Percentiles rank a stretch among this genome's conserved stretches.
phyloP scores from a whole-genome alignment of 2,113 vertebrate genomes.

The Gavialis gangeticus region DNA sequence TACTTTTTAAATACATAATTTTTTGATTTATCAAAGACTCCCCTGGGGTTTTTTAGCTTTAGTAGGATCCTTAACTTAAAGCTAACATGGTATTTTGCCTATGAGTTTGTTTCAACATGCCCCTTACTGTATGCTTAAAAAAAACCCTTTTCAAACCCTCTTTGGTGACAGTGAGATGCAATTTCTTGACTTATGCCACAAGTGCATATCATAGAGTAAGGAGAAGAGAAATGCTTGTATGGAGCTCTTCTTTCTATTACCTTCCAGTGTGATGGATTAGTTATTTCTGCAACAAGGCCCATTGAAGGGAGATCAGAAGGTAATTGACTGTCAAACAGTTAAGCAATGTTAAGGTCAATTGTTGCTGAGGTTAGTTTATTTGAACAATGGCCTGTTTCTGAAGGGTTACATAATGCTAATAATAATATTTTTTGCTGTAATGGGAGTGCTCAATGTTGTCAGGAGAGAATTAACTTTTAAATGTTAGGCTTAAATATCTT shows the following conservation, averaged over 20 bases:
- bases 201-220: slow-evolving; percentile 13
- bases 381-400: slow-evolving; percentile 74
- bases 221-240: slow-evolving; percentile 49
- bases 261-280: slow-evolving; percentile 77
- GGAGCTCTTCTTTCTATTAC: slow-evolving; percentile 72
- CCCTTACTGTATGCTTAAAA: not conserved
- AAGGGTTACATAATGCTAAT: slow-evolving; percentile 77
- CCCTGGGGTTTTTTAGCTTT: not conserved
- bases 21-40: not conserved
- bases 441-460: slow-evolving; percentile 67
- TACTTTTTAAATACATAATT: not conserved
- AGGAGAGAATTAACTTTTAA: slow-evolving; percentile 69
- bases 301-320: slow-evolving; percentile 79
- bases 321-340: slow-evolving; percentile 82
- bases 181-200: slow-evolving; percentile 38
- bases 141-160: not conserved
- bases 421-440: slow-evolving; percentile 74
- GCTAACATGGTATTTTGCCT: accelerated
- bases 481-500: slow-evolving; percentile 60
- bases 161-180: not conserved
- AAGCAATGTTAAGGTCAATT: slow-evolving; percentile 80
- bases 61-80: not conserved
- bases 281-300: slow-evolving; percentile 75
- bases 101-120: accelerated
- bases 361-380: slow-evolving; percentile 75